Evolutionary conservation across 2,113 vertebrate species (phyloP).

Genomic region (Catharus minimus): DNA sequence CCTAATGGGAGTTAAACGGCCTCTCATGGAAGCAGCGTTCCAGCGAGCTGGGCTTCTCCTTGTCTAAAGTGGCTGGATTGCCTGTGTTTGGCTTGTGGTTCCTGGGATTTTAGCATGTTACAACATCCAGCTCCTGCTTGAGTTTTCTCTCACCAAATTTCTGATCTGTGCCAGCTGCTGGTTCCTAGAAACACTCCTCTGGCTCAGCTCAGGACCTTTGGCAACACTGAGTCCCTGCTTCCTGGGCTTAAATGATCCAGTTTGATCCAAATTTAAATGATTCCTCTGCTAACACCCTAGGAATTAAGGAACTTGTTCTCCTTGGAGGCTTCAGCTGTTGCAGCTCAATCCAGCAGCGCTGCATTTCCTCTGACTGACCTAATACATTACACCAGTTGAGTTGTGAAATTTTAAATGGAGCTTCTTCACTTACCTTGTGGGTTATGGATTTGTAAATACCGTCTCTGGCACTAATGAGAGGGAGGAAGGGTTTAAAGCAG

Average conservation of each 20-base stretch:
- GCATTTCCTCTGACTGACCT: neutral
- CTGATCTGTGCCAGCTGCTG: neutral
- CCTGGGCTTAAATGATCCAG: neutral
- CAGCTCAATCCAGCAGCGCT: neutral
- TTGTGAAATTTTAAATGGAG: neutral
- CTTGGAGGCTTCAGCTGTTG: neutral
- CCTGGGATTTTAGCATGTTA: neutral
- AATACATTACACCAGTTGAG: neutral
- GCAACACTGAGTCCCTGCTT: rapidly evolving
- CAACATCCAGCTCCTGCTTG: neutral
- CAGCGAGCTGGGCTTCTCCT: neutral
- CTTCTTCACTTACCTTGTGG: neutral
- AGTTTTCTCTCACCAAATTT: neutral
- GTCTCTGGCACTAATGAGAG: neutral
- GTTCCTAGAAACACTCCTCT: rapidly evolving
- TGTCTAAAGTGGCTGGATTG: neutral
- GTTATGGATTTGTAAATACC: neutral
- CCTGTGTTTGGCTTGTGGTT: neutral
- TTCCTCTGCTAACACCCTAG: neutral
- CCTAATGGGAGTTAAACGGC: neutral
- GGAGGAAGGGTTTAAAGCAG: neutral
- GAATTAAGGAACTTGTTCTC: neutral
- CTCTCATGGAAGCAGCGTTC: neutral
- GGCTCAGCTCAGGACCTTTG: neutral
- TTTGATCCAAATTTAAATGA: rapidly evolving